Base-by-base conservation (phyloP, 1,140 invertebrate genomes). In the Geopemphigus sp. region DNA sequence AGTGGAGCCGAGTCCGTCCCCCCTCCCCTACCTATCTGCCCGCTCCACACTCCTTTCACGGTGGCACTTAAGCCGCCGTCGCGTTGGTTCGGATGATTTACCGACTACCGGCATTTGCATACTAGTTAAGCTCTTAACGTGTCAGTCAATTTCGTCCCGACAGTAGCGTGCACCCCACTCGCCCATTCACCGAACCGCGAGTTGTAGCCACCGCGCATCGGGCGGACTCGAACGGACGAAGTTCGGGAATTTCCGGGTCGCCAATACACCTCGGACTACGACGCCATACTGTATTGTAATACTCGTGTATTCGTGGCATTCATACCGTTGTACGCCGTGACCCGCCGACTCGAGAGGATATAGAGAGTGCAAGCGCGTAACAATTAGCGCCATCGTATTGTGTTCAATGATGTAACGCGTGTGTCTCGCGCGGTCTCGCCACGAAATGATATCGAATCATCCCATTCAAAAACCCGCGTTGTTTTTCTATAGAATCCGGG, bases 71-170 rank as follows among this genome's bases (percentile, higher is more conserved):
- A 76, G 26, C 56, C 56, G 15, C 32, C n/a, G 32, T 5, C 39
- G 4, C 29, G 4, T 39, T 39, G 15, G 26, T 45, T 57, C 26
- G 73, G 32, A 59, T 76, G 73, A 76, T 76, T 76, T 76, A 76
- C 73, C 14, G 73, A 47, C 66, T n/a, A 47, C 39, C 39, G 56
- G 5, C 29, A 39, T 76, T 76, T 59, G 54, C 56, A 59, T 76
- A 39, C 53, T 74, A 76, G 73, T 59, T 76, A 59, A 76, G 73
- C 73, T 76, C 29, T 76, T 76, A 76, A 61, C 26, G 73, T 76
- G 73, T 76, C 73, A 59, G 73, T 76, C 73, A 76, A 76, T 76
- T 76, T 59, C n/a, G 45, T 11, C 56, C 22, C 32, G 8, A 4
- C 56, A 8, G 12, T 29, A 11, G 5, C 63, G 14, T 1, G 5